These are phyloP conservation scores for Myopa testacea DNA, from an alignment of 2,888 invertebrate genomes.

Conservation along the genomic window DNA sequence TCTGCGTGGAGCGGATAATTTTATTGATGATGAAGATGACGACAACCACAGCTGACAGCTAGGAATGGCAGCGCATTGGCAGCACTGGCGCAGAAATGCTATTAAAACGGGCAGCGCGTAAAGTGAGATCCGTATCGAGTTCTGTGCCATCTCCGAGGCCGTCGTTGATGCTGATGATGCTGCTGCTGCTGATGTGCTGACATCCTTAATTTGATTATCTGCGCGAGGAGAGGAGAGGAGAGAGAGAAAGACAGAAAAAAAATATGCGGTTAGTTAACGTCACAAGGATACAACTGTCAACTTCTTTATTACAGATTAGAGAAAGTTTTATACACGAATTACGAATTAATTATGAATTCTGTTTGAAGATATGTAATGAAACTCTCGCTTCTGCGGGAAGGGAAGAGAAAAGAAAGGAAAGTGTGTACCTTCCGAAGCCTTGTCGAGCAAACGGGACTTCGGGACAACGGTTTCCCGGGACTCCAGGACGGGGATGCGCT, in stretches of 20 bases:
- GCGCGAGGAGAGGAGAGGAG: conserved; percentile 28
- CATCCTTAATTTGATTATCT: conserved; percentile 60
- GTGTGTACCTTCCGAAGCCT: conserved; percentile 60
- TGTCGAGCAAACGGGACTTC: conserved; percentile 72
- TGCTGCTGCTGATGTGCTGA: conserved; percentile 56
- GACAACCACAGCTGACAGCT: conserved; percentile 16
- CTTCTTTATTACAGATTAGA: too few species aligned
- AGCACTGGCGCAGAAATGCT: conserved; percentile 57
- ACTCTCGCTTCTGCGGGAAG: conserved; percentile 47
- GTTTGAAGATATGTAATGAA: neutral
- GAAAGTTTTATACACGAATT: too few species aligned
- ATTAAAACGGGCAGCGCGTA: conserved; percentile 55
- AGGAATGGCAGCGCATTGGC: conserved; percentile 37
- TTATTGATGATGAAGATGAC: neutral
- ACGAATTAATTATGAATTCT: too few species aligned
- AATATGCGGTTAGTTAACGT: neutral
- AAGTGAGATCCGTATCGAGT: conserved; percentile 58
- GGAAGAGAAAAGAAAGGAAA: conserved; percentile 25
- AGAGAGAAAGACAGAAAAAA: conserved; percentile 11
- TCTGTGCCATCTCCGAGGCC: conserved; percentile 37
- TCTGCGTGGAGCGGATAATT: conserved; percentile 53
- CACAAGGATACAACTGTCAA: neutral
- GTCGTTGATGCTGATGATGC: conserved; percentile 48
- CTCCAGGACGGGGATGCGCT: conserved; percentile 80
- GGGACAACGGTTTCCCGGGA: conserved; percentile 78